Evolutionary conservation across 64 coral and sea anemone genomes (phyloP).

Genomic region (Astreopora myriophthalma): DNA sequence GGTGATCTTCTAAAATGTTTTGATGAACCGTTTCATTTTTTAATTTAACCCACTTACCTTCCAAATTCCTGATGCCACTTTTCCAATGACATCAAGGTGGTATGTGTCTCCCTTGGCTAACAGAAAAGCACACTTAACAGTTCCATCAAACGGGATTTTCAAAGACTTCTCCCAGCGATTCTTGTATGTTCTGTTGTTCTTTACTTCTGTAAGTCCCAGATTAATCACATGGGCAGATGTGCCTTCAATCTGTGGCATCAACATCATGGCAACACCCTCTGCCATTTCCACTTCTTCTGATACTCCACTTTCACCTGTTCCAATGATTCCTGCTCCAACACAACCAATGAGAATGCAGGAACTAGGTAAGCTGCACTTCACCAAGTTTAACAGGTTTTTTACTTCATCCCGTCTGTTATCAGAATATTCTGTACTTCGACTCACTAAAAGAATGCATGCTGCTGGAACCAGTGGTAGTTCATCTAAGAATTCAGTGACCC

Average conservation of each 20-base stretch:
- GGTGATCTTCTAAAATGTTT: background rate
- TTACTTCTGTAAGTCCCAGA: conserved; percentile 86
- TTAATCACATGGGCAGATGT: conserved; percentile 74
- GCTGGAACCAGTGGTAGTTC: conserved; percentile 76
- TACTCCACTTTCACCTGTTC: conserved; percentile 62
- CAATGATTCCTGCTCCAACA: conserved; percentile 77
- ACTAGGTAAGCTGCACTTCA: conserved; percentile 65
- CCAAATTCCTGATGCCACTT: conserved; percentile 95
- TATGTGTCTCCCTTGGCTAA: conserved; percentile 84
- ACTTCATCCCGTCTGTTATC: conserved; percentile 88
- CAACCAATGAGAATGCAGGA: conserved; percentile 77
- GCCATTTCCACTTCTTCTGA: conserved; percentile 83
- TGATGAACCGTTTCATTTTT: background rate
- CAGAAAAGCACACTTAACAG: conserved; percentile 80
- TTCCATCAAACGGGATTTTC: conserved; percentile 70
- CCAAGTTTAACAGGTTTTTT: conserved; percentile 61
- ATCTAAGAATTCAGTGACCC: conserved; percentile 72
- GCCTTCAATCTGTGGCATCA: conserved; percentile 85
- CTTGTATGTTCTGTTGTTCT: conserved; percentile 85
- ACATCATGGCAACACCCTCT: conserved; percentile 78
- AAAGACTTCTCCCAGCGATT: conserved; percentile 88
- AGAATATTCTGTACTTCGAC: conserved; percentile 65
- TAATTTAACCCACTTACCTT: conserved; percentile 47
- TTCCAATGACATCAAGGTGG: conserved; percentile 89
- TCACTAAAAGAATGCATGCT: conserved; percentile 82